A percentile compares a stretch with the other conserved stretches of the same genome.
Evolutionary conservation across 2,888 invertebrate genomes (phyloP).

Genomic region (Mimumesa dahlbomi): DNA sequence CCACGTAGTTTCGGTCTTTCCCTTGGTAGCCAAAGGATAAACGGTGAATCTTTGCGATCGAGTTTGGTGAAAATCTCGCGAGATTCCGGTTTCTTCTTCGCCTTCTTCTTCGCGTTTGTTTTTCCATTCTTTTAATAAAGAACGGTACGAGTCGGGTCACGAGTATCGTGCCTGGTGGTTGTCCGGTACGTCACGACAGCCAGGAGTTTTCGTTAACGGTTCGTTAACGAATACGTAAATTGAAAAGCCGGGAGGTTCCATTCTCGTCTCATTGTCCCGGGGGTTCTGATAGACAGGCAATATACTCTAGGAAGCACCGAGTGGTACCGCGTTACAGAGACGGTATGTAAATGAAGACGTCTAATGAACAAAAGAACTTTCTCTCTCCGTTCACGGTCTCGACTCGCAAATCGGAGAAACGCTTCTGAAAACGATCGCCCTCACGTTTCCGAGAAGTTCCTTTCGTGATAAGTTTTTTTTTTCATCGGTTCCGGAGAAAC

Average conservation of each 20-base stretch:
- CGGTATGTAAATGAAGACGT: no score
- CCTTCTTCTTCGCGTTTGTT: not conserved
- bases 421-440: constrained; percentile 21
- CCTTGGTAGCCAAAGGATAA: constrained; percentile 30
- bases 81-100: not conserved
- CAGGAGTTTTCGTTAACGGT: not conserved
- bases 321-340: no score
- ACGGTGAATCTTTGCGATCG: not conserved
- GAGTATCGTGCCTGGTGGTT: constrained; percentile 2
- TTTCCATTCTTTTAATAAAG: no score
- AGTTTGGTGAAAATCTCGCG: not conserved
- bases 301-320: no score
- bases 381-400: no score
- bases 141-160: constrained; percentile 6
- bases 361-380: no score
- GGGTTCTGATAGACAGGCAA: no score
- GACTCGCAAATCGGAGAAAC: constrained; percentile 34
- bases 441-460: constrained; percentile 57
- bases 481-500: constrained; percentile 46
- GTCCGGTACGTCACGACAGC: constrained; percentile 5
- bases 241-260: constrained; percentile 4
- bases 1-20: constrained; percentile 24
- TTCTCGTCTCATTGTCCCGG: constrained; percentile 16
- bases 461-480: constrained; percentile 56
- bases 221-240: constrained; percentile 29